phyloP scores from a whole-genome alignment of 1,140 invertebrate species.

The Agrypnia vestita region DNA sequence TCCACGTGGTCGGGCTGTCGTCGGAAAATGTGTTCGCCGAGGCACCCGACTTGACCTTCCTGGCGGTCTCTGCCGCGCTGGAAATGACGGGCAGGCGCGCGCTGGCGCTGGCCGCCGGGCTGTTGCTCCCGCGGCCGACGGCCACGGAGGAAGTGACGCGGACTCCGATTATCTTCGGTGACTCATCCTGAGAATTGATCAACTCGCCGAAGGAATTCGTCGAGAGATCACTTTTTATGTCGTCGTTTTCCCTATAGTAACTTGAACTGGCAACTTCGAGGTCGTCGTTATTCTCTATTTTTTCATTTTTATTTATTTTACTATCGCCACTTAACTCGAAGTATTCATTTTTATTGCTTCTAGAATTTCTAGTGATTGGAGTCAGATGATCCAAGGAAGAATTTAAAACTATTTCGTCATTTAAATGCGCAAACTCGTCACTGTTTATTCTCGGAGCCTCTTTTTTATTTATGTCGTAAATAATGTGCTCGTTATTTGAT shows the following conservation, averaged over 20 bases:
- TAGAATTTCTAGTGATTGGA: slow-evolving; percentile 53
- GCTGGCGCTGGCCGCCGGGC: neutral
- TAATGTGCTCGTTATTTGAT: slow-evolving; percentile 46
- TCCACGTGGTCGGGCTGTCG: slow-evolving; percentile 58
- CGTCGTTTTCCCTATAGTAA: slow-evolving; percentile 57
- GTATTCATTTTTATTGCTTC: slow-evolving; percentile 52
- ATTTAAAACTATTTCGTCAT: slow-evolving; percentile 46
- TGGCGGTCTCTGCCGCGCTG: slow-evolving; percentile 46
- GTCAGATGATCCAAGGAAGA: slow-evolving; percentile 39
- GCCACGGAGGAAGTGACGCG: slow-evolving; percentile 72
- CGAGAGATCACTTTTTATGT: slow-evolving; percentile 49
- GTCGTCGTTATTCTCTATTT: slow-evolving; percentile 44
- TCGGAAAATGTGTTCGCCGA: slow-evolving; percentile 38
- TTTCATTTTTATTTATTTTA: slow-evolving; percentile 30
- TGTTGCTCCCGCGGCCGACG: slow-evolving; percentile 64
- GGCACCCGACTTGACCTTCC: slow-evolving; percentile 46
- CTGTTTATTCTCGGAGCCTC: slow-evolving; percentile 57
- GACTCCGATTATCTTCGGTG: slow-evolving; percentile 69
- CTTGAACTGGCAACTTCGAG: slow-evolving; percentile 53
- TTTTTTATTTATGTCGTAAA: slow-evolving; percentile 57
- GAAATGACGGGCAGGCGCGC: slow-evolving; percentile 43
- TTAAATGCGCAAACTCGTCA: slow-evolving; percentile 30
- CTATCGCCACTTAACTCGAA: slow-evolving; percentile 2
- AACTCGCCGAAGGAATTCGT: slow-evolving; percentile 41
- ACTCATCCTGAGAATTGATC: slow-evolving; percentile 61